Base-by-base conservation (phyloP, 2,888 invertebrate genomes). In the Eledone cirrhosa region DNA sequence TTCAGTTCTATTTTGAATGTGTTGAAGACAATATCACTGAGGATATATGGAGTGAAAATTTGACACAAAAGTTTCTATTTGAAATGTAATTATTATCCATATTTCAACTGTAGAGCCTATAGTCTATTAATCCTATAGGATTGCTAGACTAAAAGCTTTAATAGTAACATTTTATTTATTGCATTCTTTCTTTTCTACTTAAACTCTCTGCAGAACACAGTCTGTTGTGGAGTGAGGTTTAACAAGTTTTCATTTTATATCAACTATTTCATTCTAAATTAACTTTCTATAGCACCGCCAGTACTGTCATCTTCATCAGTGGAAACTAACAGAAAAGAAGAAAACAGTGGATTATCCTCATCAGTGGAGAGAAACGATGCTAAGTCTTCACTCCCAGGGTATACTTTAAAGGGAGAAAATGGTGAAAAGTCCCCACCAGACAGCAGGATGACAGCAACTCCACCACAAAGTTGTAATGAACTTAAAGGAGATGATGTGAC, bases 341-440 rank as follows among this genome's bases (percentile, higher is more conserved):
- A n/a, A n/a, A n/a, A n/a, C n/a, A n/a, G n/a, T n/a, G n/a, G n/a
- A n/a, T n/a, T n/a, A n/a, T n/a, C n/a, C n/a, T n/a, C n/a, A n/a
- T n/a, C n/a, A n/a, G n/a, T n/a, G 29, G 77, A 29, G 48, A 48
- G 81, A 84, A 47, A 82, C 48, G 41, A 80, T 80, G 87, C 88
- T 31, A 87, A 87, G 53, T 85, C 85, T 59, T 87, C 88, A 5
- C 88, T 87, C 80, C 92, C 92, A 91, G 92, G 92, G 91, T 92
- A 92, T 89, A 92, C 85, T 88, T 93, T 89, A 83, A 82, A 88
- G 78, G 91, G 92, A 81, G 91, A 90, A 83, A 93, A 92, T 89
- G 92, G 92, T 84, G 80, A 81, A 8, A 31, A 24, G 24, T 47
- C 53, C 14, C 22, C 75, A 77, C 72, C 41, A 74, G 22, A 47